Conservation (phyloP, 2,888 invertebrate genomes). For the Harpalus rubripes region DNA sequence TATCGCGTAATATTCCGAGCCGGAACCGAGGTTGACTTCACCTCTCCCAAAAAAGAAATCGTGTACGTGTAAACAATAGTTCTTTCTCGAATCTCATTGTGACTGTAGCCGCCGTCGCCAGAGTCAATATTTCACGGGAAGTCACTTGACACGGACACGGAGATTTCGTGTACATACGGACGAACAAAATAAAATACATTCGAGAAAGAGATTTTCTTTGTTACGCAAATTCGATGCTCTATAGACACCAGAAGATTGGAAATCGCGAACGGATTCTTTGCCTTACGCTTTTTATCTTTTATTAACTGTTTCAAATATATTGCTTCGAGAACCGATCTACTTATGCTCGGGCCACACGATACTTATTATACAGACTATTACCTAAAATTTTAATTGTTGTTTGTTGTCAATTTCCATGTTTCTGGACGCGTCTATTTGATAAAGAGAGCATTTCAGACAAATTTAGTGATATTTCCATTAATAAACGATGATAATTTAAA, state of each 20-base stretch:
- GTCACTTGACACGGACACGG: slow-evolving; percentile 54
- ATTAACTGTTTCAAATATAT: background rate
- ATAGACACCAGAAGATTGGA: slow-evolving; percentile 9
- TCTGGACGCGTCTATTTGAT: too few relatives aligned
- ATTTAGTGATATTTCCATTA: too few relatives aligned
- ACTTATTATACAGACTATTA: too few relatives aligned
- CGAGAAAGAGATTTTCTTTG: slow-evolving; percentile 48
- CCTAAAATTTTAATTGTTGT: too few relatives aligned
- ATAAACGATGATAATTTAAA: too few relatives aligned
- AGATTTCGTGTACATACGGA: slow-evolving; percentile 51
- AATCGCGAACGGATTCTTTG: slow-evolving; percentile 6
- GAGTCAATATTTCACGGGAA: slow-evolving; percentile 61
- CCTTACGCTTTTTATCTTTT: background rate
- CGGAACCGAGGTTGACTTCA: slow-evolving; percentile 55
- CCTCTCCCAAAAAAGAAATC: slow-evolving; percentile 60
- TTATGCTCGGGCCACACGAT: too few relatives aligned
- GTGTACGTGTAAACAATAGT: slow-evolving; percentile 61
- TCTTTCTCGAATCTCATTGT: slow-evolving; percentile 58
- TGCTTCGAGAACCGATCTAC: background rate
- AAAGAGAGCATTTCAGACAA: too few relatives aligned
- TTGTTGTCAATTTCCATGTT: too few relatives aligned
- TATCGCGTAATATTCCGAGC: slow-evolving; percentile 50
- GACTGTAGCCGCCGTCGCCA: slow-evolving; percentile 18
- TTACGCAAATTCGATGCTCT: slow-evolving; percentile 48
- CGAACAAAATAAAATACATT: slow-evolving; percentile 40